Evolutionary conservation across 2,113 vertebrate genomes (phyloP).

Genomic region (Tachysurus vachellii): DNA sequence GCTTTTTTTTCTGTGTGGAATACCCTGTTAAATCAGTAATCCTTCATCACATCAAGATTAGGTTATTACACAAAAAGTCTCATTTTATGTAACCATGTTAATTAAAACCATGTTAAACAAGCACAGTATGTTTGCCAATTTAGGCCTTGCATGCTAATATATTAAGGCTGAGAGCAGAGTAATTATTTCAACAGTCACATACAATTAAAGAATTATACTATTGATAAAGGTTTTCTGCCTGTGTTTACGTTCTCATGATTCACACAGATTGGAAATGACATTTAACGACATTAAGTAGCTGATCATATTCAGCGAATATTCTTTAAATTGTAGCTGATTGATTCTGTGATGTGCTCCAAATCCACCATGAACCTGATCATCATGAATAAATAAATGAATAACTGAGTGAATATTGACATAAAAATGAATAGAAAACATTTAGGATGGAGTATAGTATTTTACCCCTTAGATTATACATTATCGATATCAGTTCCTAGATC

Average conservation of each 20-base stretch:
- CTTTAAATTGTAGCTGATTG: neutral
- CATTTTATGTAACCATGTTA: neutral
- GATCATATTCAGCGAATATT: neutral
- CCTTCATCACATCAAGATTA: neutral
- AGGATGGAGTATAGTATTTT: neutral
- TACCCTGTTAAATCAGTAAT: neutral
- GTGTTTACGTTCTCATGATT: neutral
- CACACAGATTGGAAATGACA: neutral
- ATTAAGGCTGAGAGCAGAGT: neutral
- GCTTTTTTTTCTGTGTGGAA: neutral
- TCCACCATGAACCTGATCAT: neutral
- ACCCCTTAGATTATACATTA: neutral
- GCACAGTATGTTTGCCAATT: neutral
- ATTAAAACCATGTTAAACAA: neutral
- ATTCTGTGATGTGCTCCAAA: neutral
- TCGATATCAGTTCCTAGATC: too few relatives aligned
- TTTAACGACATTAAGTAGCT: neutral
- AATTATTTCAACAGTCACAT: neutral
- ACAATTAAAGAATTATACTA: neutral
- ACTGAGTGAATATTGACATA: neutral
- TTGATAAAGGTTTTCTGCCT: neutral
- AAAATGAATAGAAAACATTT: neutral
- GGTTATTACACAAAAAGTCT: neutral
- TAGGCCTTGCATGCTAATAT: neutral
- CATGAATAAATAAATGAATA: neutral